phyloP scores from a whole-genome alignment of 2,113 vertebrate species.

The Datnioides undecimradiatus region DNA sequence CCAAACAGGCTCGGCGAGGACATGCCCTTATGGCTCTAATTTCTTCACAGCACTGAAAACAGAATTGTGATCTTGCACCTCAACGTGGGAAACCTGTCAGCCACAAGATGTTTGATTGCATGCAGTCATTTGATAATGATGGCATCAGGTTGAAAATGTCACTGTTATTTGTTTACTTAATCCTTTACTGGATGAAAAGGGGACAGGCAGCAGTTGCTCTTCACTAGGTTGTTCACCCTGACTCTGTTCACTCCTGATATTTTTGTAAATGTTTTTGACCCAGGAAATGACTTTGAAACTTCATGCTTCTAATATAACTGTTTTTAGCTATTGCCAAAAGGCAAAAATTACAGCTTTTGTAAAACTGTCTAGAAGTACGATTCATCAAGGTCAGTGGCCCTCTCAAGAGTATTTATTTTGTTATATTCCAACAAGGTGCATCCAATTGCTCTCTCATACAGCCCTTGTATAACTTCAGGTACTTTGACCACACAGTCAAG shows the following conservation, averaged over 20 bases:
- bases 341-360: conserved; percentile 18
- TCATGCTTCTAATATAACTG: background rate
- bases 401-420: conserved; percentile 14
- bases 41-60: background rate
- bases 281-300: conserved; percentile 63
- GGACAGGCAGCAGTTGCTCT: conserved; percentile 23
- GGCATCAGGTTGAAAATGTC: conserved; percentile 16
- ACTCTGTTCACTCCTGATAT: conserved; percentile 38
- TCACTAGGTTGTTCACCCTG: conserved; percentile 13
- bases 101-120: background rate
- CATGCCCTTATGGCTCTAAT: background rate
- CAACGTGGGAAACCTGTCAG: background rate
- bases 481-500: background rate
- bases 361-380: background rate
- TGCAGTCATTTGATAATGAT: background rate
- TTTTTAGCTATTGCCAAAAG: conserved; percentile 35
- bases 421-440: background rate
- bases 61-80: background rate
- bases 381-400: conserved; percentile 27
- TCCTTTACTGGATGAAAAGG: conserved; percentile 31
- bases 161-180: conserved; percentile 9
- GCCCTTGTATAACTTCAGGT: background rate
- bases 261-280: conserved; percentile 62
- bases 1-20: background rate
- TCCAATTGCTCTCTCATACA: background rate